A percentile compares a stretch with the other conserved stretches of the same genome.
Evolutionary conservation across 2,888 invertebrate species (phyloP).

Genomic region (Lochmaea capreae): DNA sequence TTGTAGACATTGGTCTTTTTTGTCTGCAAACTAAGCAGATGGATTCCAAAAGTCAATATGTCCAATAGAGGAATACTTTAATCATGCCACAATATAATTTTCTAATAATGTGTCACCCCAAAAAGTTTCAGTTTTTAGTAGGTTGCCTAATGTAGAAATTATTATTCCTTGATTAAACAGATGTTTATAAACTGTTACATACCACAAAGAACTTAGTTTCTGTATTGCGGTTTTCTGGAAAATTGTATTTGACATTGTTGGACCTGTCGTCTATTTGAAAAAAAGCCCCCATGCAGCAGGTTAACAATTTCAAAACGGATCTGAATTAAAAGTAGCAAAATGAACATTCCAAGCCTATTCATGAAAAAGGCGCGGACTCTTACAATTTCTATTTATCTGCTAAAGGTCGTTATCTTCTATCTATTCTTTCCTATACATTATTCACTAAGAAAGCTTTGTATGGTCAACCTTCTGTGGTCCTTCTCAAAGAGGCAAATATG

Average conservation of each 20-base stretch:
- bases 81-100: too few species aligned
- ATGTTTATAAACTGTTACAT: too few species aligned
- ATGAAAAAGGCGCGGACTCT: not conserved
- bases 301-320: not conserved
- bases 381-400: constrained; percentile 1
- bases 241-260: not conserved
- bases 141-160: too few species aligned
- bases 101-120: too few species aligned
- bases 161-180: too few species aligned
- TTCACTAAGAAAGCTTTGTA: not conserved
- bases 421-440: not conserved
- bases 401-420: constrained; percentile 4
- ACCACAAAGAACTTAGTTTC: too few species aligned
- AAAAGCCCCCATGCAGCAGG: too few species aligned
- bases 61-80: too few species aligned
- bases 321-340: not conserved
- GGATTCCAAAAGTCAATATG: too few species aligned
- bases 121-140: too few species aligned
- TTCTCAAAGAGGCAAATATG: constrained; percentile 1
- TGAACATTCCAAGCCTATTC: not conserved
- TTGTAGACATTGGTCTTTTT: too few species aligned
- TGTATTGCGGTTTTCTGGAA: not conserved
- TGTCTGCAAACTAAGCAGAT: too few species aligned
- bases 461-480: constrained; percentile 1
- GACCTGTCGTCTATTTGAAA: not conserved